A percentile compares a stretch with the other conserved stretches of the same genome.
phyloP scores from a whole-genome alignment of 2,113 vertebrate genomes.

The Calcarius ornatus region DNA sequence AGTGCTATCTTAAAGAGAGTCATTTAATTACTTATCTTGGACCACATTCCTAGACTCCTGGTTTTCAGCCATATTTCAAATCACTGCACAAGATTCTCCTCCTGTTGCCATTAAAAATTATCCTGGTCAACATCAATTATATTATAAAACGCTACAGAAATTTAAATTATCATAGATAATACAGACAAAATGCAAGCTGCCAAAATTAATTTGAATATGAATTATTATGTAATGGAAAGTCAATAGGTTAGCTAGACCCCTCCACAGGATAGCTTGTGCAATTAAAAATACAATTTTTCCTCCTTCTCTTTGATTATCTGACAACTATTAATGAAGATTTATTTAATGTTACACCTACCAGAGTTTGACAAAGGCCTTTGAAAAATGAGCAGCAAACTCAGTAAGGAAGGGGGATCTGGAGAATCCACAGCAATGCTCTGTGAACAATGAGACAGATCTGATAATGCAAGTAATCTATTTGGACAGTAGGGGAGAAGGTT shows the following conservation, averaged over 20 bases:
- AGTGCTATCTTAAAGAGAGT: neutral
- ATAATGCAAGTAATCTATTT: constrained; percentile 38
- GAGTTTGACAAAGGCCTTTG: neutral
- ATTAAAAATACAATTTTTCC: neutral
- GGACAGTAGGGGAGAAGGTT: constrained; percentile 47
- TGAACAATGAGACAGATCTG: constrained; percentile 22
- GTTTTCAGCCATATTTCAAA: neutral
- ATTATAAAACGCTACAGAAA: neutral
- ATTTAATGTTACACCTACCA: constrained; percentile 6
- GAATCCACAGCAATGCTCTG: neutral
- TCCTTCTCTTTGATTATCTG: neutral
- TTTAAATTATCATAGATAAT: neutral
- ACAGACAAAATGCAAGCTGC: constrained; percentile 3
- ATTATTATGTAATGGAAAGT: neutral
- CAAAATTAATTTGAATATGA: constrained; percentile 21
- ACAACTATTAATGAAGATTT: neutral
- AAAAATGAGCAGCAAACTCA: neutral
- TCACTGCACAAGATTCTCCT: neutral
- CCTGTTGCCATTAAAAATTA: neutral
- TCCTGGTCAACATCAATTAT: neutral
- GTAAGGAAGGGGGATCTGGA: neutral
- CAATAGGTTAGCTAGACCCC: neutral
- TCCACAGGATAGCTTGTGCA: neutral
- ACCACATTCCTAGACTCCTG: rapidly evolving
- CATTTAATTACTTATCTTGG: neutral